Evolutionary conservation across 2,888 invertebrate genomes (phyloP), one percentile per base, ranked within the genome.

Genomic region (Parasteatoda lunata): DNA sequence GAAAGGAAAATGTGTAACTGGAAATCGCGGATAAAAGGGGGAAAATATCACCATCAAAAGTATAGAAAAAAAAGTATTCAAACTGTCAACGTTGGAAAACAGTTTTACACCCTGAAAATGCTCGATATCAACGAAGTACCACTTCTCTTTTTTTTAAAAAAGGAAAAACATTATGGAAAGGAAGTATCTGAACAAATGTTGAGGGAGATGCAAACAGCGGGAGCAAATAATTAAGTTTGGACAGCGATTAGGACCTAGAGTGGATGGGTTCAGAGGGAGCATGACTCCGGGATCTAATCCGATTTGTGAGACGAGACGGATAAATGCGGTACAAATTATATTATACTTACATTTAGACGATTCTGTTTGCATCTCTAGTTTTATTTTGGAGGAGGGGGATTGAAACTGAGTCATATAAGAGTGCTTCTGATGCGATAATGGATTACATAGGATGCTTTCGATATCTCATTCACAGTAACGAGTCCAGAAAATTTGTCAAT

Each of bases 281-380:
- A 52, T 83, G 83, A 83, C 83, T 83, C 65, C 49, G 4, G 49
- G 64, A n/a, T 4, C 83, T 70, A 83, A 83, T 77, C 72, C 70
- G 83, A 83, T 83, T 83, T 65, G 47, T 11, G n/a, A 15, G 77
- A 77, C 48, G n/a, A 15, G 77, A 77, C 48, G 64, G 49, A 64
- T 77, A 82, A 82, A 70, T 59, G 76, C 65, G 83, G 30, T 72
- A 72, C 83, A 83, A 83, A 83, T 83, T 83, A 65, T 13, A 47
- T 83, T 77, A 77, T 54, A 83, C 30, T 52, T 77, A 71, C 77
- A 82, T 82, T 82, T 76, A 59, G 64, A 66, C 49, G 66, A 66
- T 6, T 47, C 5, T 54, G 69, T 69, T 45, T 69, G 51, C n/a
- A 45, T 52, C 47, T n/a, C 64, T 48, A 11, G 11, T 64, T 49